Base-by-base conservation (phyloP, 2,888 invertebrate species). In the Amphimallon solstitiale region DNA sequence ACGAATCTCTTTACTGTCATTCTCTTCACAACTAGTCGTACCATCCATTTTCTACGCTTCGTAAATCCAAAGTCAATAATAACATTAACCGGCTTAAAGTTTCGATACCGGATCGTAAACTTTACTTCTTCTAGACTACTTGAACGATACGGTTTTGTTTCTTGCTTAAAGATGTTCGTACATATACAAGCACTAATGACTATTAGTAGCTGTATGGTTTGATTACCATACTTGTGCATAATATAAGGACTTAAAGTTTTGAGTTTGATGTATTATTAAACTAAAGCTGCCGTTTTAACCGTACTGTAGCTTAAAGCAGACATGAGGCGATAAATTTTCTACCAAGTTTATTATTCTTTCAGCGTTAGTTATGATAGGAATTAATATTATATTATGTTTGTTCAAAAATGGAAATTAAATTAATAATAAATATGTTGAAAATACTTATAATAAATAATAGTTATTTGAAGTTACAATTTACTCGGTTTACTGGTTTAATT, bases 1-100 rank as follows among this genome's bases (percentile, higher is more conserved):
- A 6, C 15, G 15, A 40, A 7, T 51, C 63, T 45, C 29, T 54
- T 52, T 15, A 29, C 56, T 59, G 56, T 59, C 56, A 59, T 43
- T 59, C 56, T 29, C 56, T 43, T 43, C 43, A 43, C 43, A 59
- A 59, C 56, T 59, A 59, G 56, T 43, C 70, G 72, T 72, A 76
- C 75, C 76, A 74, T 75, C 76, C 76, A 77, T 78, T 78, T 78
- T 77, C 77, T 75, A 75, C 74, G 77, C 76, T 77, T 71, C 76
- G 76, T 74, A 77, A 76, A 76, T 77, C 76, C 75, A 76, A 76
- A 78, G 78, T 77, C 78, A 78, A 78, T 78, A 78, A 78, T 76
- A 77, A 77, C 76, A 76, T 76, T 76, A 78, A 74, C 74, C 72
- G 73, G 73, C 75, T 76, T 74, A 74, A 75, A 77, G 75, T 78